Percentiles rank a stretch among this genome's conserved stretches.
Evolutionary conservation across 2,113 vertebrate genomes (phyloP).

Genomic region (Peromyscus polionotus): DNA sequence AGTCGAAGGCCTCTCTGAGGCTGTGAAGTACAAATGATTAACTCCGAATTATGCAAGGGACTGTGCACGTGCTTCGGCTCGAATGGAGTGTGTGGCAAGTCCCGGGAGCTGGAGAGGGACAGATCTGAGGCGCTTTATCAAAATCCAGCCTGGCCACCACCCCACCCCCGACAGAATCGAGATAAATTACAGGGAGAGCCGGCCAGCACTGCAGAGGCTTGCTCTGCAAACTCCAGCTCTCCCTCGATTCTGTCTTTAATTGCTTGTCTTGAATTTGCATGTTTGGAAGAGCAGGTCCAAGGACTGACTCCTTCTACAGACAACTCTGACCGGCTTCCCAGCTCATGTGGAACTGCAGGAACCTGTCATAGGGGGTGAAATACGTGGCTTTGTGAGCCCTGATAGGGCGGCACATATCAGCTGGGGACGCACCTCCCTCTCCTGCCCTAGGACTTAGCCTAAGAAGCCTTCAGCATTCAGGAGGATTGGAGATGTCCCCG

Average conservation of each 20-base stretch:
- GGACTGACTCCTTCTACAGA: slow-evolving; percentile 85
- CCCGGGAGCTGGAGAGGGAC: slow-evolving; percentile 84
- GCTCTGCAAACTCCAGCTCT: slow-evolving; percentile 85
- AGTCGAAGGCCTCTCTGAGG: slow-evolving; percentile 89
- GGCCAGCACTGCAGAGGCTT: slow-evolving; percentile 83
- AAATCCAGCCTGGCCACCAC: slow-evolving; percentile 87
- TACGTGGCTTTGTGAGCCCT: slow-evolving; percentile 32
- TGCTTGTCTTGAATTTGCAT: slow-evolving; percentile 90
- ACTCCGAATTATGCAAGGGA: slow-evolving; percentile 94
- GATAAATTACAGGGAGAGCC: slow-evolving; percentile 86
- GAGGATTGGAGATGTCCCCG: background rate
- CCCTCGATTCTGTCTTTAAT: slow-evolving; percentile 89
- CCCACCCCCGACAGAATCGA: slow-evolving; percentile 86
- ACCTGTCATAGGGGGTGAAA: background rate
- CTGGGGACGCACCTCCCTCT: slow-evolving; percentile 33
- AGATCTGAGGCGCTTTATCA: slow-evolving; percentile 90
- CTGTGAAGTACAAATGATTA: slow-evolving; percentile 93
- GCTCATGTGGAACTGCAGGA: slow-evolving; percentile 63
- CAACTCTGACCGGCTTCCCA: slow-evolving; percentile 78
- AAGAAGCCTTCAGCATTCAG: background rate
- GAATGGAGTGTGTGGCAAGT: slow-evolving; percentile 89
- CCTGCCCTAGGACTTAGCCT: slow-evolving; percentile 14
- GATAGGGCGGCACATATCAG: slow-evolving; percentile 60
- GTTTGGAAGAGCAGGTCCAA: slow-evolving; percentile 88
- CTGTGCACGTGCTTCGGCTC: slow-evolving; percentile 88